Evolutionary conservation across 2,888 invertebrate genomes (phyloP), one percentile per base, ranked within the genome.

Genomic region (Nymphalis urticae): DNA sequence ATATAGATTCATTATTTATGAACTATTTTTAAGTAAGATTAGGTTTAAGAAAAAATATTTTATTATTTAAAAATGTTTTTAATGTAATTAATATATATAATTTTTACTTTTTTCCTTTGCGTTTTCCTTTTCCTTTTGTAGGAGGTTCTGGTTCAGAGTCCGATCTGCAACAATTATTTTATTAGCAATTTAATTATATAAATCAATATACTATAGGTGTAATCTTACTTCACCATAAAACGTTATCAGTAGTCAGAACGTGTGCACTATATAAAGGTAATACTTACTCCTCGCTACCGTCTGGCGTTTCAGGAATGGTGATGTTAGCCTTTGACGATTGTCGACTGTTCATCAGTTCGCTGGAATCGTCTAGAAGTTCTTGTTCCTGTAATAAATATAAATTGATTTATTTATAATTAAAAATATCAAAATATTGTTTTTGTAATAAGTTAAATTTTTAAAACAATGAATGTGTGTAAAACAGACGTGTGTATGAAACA

Each of bases 291-390:
- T 92, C 92, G 70, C 92, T 93, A 8, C 74, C 85, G 8, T 92
- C 92, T 0, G 92, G 90, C 0, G 92, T 89, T 72, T 92, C 92
- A 0, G 92, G 92, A 21, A 93, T 85, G 0, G 93, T 93, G 61
- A 93, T 80, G 67, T 92, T 90, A 0, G 75, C 79, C 75, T 80
- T 86, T 0, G 88, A 85, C 0, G 73, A 72, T 1, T 76, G 80
- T 32, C 68, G 72, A 21, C 75, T 82, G 13, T 82, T 81, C 3
- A 68, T 76, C 4, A 83, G 64, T 53, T 88, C 89, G 17, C 78
- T 80, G 0, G 92, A 88, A 64, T 90, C 90, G 48, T 90, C 80
- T 42, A 93, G 75, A 1, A 91, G 64, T 5, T 88, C 88, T 79
- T 90, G 90, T 64, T 83, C 85, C 93, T 93, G 76, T 1, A 67